Conservation (phyloP, 2,888 invertebrate genomes). For the Tricholauxania praeusta region DNA sequence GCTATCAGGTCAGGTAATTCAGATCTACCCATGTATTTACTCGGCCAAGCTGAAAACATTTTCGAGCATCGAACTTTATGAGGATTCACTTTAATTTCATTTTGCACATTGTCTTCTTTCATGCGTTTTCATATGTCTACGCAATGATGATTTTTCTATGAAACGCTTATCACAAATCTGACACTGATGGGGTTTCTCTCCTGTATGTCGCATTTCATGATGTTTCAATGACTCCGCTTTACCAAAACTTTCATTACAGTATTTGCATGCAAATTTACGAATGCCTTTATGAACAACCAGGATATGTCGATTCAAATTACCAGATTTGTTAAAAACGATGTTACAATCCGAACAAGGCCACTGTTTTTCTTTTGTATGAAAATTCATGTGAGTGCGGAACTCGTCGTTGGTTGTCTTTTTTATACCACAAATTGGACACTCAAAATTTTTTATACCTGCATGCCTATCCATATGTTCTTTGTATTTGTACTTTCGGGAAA, state of each 20-base stretch:
- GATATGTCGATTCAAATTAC: constrained; percentile 47
- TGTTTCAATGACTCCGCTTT: constrained; percentile 54
- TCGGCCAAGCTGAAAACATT: no score
- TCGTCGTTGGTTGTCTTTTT: constrained; percentile 44
- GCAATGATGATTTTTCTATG: constrained; percentile 51
- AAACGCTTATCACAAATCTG: constrained; percentile 51
- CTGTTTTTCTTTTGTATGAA: constrained; percentile 46
- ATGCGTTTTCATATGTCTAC: constrained; percentile 52
- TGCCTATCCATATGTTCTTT: constrained; percentile 52
- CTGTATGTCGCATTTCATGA: constrained; percentile 55
- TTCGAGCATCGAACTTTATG: no score
- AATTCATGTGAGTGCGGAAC: constrained; percentile 49
- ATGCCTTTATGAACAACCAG: constrained; percentile 50
- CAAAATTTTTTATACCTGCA: constrained; percentile 47
- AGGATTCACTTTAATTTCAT: no score
- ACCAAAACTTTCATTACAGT: constrained; percentile 53
- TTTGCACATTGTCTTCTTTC: constrained; percentile 18
- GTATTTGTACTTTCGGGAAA: constrained; percentile 43
- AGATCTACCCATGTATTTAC: no score
- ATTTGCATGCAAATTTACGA: constrained; percentile 44
- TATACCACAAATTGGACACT: constrained; percentile 53
- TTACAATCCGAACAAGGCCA: constrained; percentile 46
- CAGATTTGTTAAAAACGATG: constrained; percentile 44
- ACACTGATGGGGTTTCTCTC: constrained; percentile 52
- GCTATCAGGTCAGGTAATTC: no score